Percentiles rank a stretch among this genome's conserved stretches.
Conservation (phyloP, 2,888 invertebrate species). For the Callimorpha dominula region DNA sequence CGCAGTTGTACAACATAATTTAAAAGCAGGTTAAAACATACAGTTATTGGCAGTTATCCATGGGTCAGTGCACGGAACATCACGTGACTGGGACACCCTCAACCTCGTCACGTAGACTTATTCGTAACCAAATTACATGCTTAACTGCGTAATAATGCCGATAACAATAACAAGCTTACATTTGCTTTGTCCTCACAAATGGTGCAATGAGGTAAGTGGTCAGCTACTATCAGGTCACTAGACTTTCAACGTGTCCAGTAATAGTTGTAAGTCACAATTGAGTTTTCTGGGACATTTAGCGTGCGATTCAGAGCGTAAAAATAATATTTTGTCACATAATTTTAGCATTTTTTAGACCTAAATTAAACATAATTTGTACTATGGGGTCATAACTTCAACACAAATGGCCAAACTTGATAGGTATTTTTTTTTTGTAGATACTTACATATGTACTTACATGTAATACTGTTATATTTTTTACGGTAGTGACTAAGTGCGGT, state of each 20-base stretch:
- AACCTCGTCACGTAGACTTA: constrained; percentile 42
- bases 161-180: not conserved
- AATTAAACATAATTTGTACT: not conserved
- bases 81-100: constrained; percentile 70
- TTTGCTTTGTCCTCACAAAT: not conserved
- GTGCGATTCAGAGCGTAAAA: not conserved
- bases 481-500: too few species aligned
- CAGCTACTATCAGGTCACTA: not conserved
- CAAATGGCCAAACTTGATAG: too few species aligned
- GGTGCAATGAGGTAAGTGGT: not conserved
- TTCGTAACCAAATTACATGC: constrained; percentile 28
- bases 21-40: constrained; percentile 70
- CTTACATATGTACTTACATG: too few species aligned
- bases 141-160: not conserved
- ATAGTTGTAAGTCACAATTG: not conserved
- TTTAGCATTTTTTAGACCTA: not conserved
- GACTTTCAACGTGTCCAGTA: not conserved
- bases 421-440: too few species aligned
- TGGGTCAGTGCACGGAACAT: constrained; percentile 70
- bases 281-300: not conserved
- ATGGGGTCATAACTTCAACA: too few species aligned
- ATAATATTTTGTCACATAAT: not conserved
- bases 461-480: too few species aligned
- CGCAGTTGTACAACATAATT: constrained; percentile 54
- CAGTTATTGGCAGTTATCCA: constrained; percentile 76